Evolutionary conservation across 2,797 vertebrate species (phyloP).

Genomic region (Platyrinchus mystaceus): DNA sequence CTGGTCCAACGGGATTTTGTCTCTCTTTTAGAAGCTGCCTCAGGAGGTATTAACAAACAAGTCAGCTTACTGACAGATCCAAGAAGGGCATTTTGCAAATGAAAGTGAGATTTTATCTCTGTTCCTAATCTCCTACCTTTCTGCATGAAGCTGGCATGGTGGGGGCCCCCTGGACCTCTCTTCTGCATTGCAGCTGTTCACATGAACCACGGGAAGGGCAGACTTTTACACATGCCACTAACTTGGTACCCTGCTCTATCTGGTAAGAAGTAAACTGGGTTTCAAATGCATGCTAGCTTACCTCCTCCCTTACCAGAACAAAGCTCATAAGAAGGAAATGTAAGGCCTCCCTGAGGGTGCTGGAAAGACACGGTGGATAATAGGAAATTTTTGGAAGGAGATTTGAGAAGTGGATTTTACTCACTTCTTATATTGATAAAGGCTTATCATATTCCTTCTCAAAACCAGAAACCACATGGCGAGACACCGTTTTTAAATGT

Average conservation of each 20-base stretch:
- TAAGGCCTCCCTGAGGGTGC: slow-evolving; percentile 37
- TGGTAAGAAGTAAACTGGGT: not conserved
- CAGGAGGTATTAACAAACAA: not conserved
- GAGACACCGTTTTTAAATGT: slow-evolving; percentile 59
- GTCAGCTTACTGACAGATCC: not conserved
- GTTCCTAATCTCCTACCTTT: not conserved
- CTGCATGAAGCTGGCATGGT: not conserved
- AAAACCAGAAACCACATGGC: slow-evolving; percentile 47
- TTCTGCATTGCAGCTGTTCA: not conserved
- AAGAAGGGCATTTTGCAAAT: not conserved
- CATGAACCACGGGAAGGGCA: not conserved
- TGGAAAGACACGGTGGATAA: slow-evolving; percentile 55
- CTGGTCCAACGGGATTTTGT: not conserved
- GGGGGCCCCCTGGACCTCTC: not conserved
- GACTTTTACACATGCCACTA: not conserved
- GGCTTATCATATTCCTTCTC: slow-evolving; percentile 42
- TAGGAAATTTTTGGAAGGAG: slow-evolving; percentile 61
- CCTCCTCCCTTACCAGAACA: slow-evolving; percentile 22
- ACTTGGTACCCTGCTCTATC: not conserved
- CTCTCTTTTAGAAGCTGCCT: not conserved
- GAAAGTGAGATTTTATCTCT: not conserved
- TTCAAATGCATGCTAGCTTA: slow-evolving; percentile 33
- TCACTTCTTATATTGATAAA: slow-evolving; percentile 45
- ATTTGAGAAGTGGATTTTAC: slow-evolving; percentile 64
- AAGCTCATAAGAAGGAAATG: slow-evolving; percentile 41